Evolutionary conservation across 1,140 invertebrate genomes (phyloP), one percentile per base, ranked within the genome.

Genomic region (Steinernema feltiae): DNA sequence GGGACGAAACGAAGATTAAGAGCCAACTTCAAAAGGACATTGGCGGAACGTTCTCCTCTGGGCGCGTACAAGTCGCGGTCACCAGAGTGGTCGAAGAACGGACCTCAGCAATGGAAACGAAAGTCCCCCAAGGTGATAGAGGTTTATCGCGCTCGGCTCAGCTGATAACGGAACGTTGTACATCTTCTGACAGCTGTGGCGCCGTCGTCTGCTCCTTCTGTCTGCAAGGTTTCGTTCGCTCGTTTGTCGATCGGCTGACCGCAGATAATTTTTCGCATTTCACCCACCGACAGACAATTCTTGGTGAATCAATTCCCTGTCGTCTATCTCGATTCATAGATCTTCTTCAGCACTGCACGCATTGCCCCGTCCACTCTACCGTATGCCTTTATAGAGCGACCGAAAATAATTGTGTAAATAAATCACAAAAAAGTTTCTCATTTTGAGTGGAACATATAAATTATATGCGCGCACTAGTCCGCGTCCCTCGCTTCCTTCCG

Each of bases 351-450:
- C 2, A 21, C 7, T 21, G 3, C 53, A 63, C 53, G 53, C 53
- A 7, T 63, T 27, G 7, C 53, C 24, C 24, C 15, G 15, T 27
- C 3, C 24, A 27, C 53, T 12, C 53, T 63, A 63, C 53, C 12
- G 53, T 63, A 63, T 63, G 53, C 53, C 53, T 63, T 63, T 63
- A 63, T 17, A 27, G 53, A 63, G 53, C 12, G 53, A 27, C 12
- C 2, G 53, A 63, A 63, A 63, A 63, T 63, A 63, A 63, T 27
- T 63, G 53, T 63, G 53, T 63, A 27, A 63, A 63, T 63, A 63
- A 63, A 63, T 63, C 53, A 63, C 53, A 63, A 63, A 63, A 63
- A 63, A 63, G 53, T 63, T 63, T 63, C 53, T 63, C 53, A 63
- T 63, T 63, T 63, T 27, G 15, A 63, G 53, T 63, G 53, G 53